phyloP scores from a whole-genome alignment of 2,797 vertebrate genomes.

The Chloroceryle amazona region DNA sequence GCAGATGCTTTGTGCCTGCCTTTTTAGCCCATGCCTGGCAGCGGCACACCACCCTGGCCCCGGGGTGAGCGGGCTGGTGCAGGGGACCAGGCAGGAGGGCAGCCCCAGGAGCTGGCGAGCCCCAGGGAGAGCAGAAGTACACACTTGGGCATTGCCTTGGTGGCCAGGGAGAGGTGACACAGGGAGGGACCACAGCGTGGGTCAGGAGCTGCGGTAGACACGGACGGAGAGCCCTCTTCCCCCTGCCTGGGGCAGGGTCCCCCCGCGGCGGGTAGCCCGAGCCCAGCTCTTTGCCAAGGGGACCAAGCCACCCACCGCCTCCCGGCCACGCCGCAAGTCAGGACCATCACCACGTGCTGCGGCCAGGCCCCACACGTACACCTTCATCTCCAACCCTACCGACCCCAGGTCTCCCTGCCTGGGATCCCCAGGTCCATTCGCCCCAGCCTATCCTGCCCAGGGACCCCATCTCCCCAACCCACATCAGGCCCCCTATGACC shows the following conservation, averaged over 20 bases:
- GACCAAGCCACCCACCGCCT: neutral
- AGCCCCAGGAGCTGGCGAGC: neutral
- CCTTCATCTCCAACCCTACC: neutral
- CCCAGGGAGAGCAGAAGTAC: neutral
- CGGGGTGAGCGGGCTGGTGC: neutral
- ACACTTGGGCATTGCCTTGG: rapidly evolving
- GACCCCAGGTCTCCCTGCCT: neutral
- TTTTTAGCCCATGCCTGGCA: neutral
- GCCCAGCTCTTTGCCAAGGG: neutral
- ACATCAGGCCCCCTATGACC: neutral
- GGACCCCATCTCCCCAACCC: neutral
- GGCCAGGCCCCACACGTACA: neutral
- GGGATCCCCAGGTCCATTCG: neutral
- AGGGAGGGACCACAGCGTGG: rapidly evolving
- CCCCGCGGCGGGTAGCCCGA: neutral
- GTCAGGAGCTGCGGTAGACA: neutral
- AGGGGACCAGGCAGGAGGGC: neutral
- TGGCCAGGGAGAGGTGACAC: neutral
- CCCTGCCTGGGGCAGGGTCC: neutral
- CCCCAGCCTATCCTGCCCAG: neutral
- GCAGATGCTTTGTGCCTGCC: neutral
- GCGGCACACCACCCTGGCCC: neutral
- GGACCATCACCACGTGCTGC: neutral
- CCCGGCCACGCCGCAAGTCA: rapidly evolving
- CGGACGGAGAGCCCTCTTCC: rapidly evolving